These are phyloP conservation scores for Drosophila aff. DNA, from an alignment of 1,140 invertebrate species.

Conservation along the genomic window DNA sequence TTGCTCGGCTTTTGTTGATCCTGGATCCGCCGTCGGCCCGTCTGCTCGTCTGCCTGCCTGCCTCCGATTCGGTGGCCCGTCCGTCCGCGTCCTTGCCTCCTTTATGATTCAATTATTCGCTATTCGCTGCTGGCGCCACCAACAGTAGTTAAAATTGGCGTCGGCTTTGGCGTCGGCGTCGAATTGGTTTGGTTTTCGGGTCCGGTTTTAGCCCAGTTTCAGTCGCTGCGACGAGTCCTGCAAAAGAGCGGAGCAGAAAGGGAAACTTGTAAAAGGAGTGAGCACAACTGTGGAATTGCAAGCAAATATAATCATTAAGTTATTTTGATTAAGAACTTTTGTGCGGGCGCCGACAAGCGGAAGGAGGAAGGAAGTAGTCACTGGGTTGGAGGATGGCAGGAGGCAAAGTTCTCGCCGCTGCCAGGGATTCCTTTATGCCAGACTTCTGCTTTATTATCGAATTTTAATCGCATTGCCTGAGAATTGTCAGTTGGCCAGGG, in stretches of 20 bases:
- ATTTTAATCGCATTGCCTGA: constrained; percentile 38
- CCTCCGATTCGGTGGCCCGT: constrained; percentile 16
- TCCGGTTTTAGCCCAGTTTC: constrained; percentile 16
- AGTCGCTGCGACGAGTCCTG: constrained; percentile 29
- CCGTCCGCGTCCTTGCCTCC: constrained; percentile 50
- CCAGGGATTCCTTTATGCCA: constrained; percentile 19
- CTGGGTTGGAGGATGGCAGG: not conserved
- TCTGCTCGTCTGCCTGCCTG: constrained; percentile 16
- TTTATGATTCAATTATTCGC: constrained; percentile 81
- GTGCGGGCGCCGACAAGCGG: constrained; percentile 38
- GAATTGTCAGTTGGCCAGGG: constrained; percentile 34
- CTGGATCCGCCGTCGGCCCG: constrained; percentile 15
- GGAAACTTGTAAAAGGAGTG: constrained; percentile 41
- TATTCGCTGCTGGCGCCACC: constrained; percentile 66
- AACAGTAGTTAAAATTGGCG: constrained; percentile 74
- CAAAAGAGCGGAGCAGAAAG: constrained; percentile 22
- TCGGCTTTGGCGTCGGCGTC: constrained; percentile 58
- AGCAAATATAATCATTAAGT: constrained; percentile 82
- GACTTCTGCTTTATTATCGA: constrained; percentile 27
- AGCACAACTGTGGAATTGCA: constrained; percentile 54
- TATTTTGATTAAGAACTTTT: constrained; percentile 82
- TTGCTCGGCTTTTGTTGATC: constrained; percentile 79
- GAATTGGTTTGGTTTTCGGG: constrained; percentile 33
- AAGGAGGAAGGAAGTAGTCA: not conserved
- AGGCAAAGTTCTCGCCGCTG: constrained; percentile 32